A percentile compares a stretch with the other conserved stretches of the same genome.
Evolutionary conservation across 2,888 invertebrate species (phyloP).

Genomic region (Apodemia hepburni): DNA sequence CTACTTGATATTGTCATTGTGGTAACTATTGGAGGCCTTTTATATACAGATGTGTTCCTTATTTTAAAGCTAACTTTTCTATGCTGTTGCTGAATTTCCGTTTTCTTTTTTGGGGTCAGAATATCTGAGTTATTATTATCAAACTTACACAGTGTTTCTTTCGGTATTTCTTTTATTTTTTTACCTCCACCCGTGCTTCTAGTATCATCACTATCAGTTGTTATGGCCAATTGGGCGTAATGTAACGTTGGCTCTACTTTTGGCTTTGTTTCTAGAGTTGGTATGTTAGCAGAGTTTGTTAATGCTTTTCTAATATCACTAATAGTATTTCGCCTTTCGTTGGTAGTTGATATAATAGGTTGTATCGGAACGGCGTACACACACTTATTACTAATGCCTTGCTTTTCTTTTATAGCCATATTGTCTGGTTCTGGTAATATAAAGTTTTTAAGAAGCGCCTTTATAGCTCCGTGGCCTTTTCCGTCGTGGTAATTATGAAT

Average conservation of each 20-base stretch:
- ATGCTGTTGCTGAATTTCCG: conserved; percentile 45
- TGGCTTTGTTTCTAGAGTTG: conserved; percentile 33
- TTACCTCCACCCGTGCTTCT: conserved; percentile 72
- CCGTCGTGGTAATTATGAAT: conserved; percentile 58
- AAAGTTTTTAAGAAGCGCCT: conserved; percentile 62
- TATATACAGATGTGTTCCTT: conserved; percentile 69
- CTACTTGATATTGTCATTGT: conserved; percentile 74
- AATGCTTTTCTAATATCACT: conserved; percentile 65
- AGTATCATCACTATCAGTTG: conserved; percentile 63
- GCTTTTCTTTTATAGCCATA: conserved; percentile 70
- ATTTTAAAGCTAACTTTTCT: conserved; percentile 83
- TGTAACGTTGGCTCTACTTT: conserved; percentile 49
- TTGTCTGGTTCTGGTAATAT: conserved; percentile 57
- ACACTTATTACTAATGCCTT: conserved; percentile 52
- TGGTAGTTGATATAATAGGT: conserved; percentile 45
- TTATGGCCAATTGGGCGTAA: conserved; percentile 67
- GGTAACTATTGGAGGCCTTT: conserved; percentile 60
- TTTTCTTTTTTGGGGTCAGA: conserved; percentile 11
- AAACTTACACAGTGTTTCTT: conserved; percentile 37
- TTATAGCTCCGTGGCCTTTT: conserved; percentile 60
- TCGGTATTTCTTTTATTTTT: conserved; percentile 34
- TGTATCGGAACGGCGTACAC: conserved; percentile 63
- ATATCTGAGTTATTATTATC: not conserved
- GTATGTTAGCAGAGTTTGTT: conserved; percentile 55
- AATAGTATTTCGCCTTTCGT: conserved; percentile 54